A percentile compares a stretch with the other conserved stretches of the same genome.
Conservation (phyloP, 2,888 invertebrate species). For the Sicus ferrugineus region DNA sequence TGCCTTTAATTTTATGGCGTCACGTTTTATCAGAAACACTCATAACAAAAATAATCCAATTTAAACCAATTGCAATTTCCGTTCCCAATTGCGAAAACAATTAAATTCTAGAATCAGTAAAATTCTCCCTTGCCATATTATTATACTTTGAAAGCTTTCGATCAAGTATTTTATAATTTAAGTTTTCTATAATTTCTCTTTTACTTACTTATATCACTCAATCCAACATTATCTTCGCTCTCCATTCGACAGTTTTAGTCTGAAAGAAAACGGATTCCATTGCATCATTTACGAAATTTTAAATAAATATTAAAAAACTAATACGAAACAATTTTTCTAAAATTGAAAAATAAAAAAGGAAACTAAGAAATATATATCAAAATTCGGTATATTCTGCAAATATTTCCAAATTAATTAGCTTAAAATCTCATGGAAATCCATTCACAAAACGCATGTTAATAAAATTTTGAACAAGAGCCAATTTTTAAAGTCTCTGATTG, state of each 20-base stretch:
- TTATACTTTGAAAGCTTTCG: no score
- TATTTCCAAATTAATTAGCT: conserved; percentile 19
- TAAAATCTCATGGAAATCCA: background rate
- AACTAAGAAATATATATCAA: background rate
- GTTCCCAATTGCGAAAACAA: no score
- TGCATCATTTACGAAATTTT: background rate
- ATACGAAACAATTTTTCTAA: background rate
- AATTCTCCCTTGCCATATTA: no score
- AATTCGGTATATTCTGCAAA: conserved; percentile 23
- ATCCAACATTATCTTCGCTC: conserved; percentile 28
- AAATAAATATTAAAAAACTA: background rate
- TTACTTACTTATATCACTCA: conserved; percentile 39
- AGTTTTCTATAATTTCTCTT: background rate
- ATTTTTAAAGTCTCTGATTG: background rate
- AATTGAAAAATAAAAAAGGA: background rate
- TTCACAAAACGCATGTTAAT: background rate
- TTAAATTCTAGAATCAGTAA: no score
- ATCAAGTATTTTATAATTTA: background rate
- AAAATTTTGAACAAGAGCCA: conserved; percentile 2
- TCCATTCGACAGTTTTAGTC: conserved; percentile 29
- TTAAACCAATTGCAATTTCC: no score
- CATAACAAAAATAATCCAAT: no score
- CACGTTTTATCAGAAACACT: no score
- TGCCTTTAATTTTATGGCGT: no score
- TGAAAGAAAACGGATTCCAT: background rate